These are phyloP conservation scores for Jaculus jaculus DNA, from an alignment of 2,113 vertebrate genomes.

Conservation along the genomic window DNA sequence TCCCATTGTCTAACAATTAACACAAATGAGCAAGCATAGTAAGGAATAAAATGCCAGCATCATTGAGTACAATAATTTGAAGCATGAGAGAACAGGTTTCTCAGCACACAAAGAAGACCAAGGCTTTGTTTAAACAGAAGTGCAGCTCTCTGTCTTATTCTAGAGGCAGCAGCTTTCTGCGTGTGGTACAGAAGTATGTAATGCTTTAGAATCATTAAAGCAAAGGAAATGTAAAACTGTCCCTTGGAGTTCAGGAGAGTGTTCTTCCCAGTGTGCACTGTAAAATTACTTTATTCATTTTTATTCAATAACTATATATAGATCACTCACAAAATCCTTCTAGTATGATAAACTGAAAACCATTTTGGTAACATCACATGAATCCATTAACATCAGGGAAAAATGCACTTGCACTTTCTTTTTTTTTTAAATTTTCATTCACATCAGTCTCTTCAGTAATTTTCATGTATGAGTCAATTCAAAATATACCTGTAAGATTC, in stretches of 20 bases:
- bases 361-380: background rate
- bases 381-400: slow-evolving; percentile 38
- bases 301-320: slow-evolving; percentile 38
- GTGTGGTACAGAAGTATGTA: background rate
- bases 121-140: slow-evolving; percentile 42
- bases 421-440: slow-evolving; percentile 11
- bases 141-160: slow-evolving; percentile 33
- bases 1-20: background rate
- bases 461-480: slow-evolving; percentile 13
- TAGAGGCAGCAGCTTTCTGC: background rate
- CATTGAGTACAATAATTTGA: background rate
- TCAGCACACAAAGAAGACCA: slow-evolving; percentile 39
- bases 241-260: slow-evolving; percentile 54
- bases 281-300: slow-evolving; percentile 57
- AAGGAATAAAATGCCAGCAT: background rate
- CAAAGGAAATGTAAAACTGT: slow-evolving; percentile 59
- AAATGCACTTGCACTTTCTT: background rate
- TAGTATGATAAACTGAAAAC: slow-evolving; percentile 46
- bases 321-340: slow-evolving; percentile 28
- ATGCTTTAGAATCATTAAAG: slow-evolving; percentile 62
- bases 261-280: slow-evolving; percentile 11
- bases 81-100: background rate
- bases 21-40: background rate
- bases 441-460: background rate
- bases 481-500: background rate